These are phyloP conservation scores for Anoplophora glabripennis DNA, from an alignment of 1,140 invertebrate species.

Conservation along the genomic window DNA sequence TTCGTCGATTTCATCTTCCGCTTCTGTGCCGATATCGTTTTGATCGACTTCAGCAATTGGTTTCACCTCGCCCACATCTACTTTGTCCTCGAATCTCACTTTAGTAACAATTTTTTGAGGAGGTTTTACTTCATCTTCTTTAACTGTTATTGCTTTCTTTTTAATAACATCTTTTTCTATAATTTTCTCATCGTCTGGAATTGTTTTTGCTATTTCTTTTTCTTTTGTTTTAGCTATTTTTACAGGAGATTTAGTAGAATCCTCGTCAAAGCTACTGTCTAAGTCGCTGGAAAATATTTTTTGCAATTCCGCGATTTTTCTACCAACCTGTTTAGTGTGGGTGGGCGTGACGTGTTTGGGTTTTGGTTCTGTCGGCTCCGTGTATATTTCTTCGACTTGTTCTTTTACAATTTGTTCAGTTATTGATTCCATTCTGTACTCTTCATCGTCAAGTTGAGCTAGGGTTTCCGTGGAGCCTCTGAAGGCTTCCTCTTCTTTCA, in stretches of 20 bases:
- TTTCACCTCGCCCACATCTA: conserved; percentile 24
- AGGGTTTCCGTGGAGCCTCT: conserved; percentile 46
- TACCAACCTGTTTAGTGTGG: conserved; percentile 47
- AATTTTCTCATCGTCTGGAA: not conserved
- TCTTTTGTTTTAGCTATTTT: conserved; percentile 4
- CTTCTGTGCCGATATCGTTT: conserved; percentile 4
- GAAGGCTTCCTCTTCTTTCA: conserved; percentile 46
- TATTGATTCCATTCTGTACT: conserved; percentile 32
- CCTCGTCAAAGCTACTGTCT: conserved; percentile 9
- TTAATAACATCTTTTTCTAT: not conserved
- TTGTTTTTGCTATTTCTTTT: conserved; percentile 4
- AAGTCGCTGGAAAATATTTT: conserved; percentile 46
- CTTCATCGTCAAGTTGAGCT: conserved; percentile 45
- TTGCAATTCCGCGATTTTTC: conserved; percentile 52
- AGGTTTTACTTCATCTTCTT: conserved; percentile 21
- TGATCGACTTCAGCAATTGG: conserved; percentile 23
- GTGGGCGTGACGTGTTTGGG: conserved; percentile 28
- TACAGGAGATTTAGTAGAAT: conserved; percentile 5
- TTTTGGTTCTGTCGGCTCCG: conserved; percentile 8
- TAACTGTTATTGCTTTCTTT: conserved; percentile 12
- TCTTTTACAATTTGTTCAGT: conserved; percentile 23
- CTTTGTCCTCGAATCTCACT: conserved; percentile 15
- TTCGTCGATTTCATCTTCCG: conserved; percentile 26
- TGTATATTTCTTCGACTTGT: conserved; percentile 15
- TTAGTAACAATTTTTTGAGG: conserved; percentile 15